Base-by-base conservation (phyloP, 2,797 vertebrate genomes). In the Notamacropus eugenii region DNA sequence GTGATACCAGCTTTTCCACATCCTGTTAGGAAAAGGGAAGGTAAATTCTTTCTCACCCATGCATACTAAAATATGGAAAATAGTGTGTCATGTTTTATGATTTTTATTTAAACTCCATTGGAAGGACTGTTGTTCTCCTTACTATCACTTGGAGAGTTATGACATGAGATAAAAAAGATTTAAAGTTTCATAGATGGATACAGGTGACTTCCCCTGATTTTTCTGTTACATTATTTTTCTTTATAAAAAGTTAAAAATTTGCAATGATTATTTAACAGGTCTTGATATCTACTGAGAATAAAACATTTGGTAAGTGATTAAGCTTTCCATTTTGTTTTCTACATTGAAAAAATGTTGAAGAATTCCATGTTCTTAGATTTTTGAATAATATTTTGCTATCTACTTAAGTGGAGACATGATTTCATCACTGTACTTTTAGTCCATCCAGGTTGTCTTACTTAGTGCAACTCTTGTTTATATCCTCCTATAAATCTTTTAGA, bases 251-350 rank as follows among this genome's bases (percentile, higher is more conserved):
- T n/a, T 96, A 0, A 94, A 67, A 97, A 29, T 92, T 97, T 5
- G 92, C 91, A 54, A 92, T 98, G 67, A 98, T 57, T 98, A 62
- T 31, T 97, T 98, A 95, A 96, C 97, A 99, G 99, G 98, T 94
- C 96, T 97, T 98, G 96, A 98, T 97, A 98, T 97, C 96, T 57
- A 94, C 98, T 95, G 98, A 96, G 95, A 98, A 96, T 98, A 34
- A 98, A 98, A 97, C 98, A 97, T 97, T 97, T 87, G 98, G 99
- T 99, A 98, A 99, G 99, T 98, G 94, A 96, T 92, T 29, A 50
- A 87, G 90, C 94, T 90, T 55, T 55, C 34, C 40, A 52, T 93
- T 97, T 93, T 57, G 16, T 27, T 54, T n/a, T 90, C 59, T 58
- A 11, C 31, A 28, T 55, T 56, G 31, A 87, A 46, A 82, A 87